Evolutionary conservation across 2,113 vertebrate species (phyloP).

Genomic region (Montifringilla adamsi): DNA sequence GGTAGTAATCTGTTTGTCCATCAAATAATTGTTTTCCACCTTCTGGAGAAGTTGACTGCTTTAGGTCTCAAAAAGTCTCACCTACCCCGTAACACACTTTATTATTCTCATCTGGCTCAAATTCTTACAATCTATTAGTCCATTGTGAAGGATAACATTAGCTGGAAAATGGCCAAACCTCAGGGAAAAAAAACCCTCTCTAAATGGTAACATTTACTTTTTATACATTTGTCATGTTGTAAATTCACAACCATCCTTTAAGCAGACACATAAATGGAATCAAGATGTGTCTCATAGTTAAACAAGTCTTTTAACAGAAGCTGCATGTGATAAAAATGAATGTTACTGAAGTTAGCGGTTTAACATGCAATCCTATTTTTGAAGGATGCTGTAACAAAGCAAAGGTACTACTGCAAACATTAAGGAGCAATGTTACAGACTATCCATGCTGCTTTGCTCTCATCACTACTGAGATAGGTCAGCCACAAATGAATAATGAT

Average conservation of each 20-base stretch:
- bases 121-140: not conserved
- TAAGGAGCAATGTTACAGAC: not conserved
- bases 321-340: not conserved
- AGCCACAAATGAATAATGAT: not conserved
- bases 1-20: not conserved
- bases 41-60: not conserved
- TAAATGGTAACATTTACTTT: not conserved
- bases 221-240: not conserved
- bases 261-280: not conserved
- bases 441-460: not conserved
- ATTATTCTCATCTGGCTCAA: not conserved
- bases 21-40: not conserved
- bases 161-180: not conserved
- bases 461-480: not conserved
- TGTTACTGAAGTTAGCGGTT: not conserved
- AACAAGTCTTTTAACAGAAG: not conserved
- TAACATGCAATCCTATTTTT: not conserved
- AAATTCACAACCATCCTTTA: not conserved
- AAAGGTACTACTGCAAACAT: not conserved
- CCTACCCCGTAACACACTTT: rapidly evolving
- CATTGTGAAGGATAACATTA: not conserved
- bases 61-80: not conserved
- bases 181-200: not conserved
- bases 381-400: not conserved
- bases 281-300: not conserved